These are phyloP conservation scores for Dryobates pubescens DNA, from an alignment of 2,797 vertebrate genomes.

Conservation along the genomic window DNA sequence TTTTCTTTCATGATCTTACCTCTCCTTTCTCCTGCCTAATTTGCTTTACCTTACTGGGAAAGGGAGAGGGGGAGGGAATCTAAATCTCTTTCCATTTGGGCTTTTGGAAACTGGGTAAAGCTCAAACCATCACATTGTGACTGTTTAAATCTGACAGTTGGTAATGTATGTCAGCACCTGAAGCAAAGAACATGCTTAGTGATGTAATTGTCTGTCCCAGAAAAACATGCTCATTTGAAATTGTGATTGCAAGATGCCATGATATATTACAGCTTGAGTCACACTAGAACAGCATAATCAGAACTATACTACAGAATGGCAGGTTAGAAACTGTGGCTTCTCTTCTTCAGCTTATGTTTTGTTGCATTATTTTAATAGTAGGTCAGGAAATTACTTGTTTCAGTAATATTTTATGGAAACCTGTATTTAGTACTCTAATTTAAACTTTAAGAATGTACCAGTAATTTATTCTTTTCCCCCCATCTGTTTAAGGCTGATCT, in stretches of 20 bases:
- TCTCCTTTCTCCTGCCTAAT: too few relatives aligned
- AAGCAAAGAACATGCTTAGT: constrained; percentile 83
- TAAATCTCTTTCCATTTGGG: too few relatives aligned
- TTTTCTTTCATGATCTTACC: too few relatives aligned
- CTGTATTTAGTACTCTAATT: not conserved
- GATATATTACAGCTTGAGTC: constrained; percentile 85
- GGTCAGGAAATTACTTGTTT: not conserved
- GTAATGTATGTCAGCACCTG: constrained; percentile 76
- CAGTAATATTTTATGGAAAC: not conserved
- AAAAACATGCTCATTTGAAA: constrained; percentile 88
- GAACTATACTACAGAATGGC: not conserved
- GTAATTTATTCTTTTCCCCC: not conserved
- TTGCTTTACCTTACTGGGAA: too few relatives aligned
- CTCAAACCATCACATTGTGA: too few relatives aligned
- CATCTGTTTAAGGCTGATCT: not conserved
- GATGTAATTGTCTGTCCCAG: constrained; percentile 88
- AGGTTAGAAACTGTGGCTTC: not conserved
- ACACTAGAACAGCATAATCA: constrained; percentile 29
- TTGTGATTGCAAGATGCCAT: constrained; percentile 84
- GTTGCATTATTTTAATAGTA: not conserved
- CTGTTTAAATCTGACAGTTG: constrained; percentile 83
- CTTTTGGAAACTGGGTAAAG: too few relatives aligned
- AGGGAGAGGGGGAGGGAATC: too few relatives aligned
- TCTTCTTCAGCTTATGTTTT: not conserved
- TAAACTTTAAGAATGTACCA: not conserved